Evolutionary conservation across 2,113 vertebrate genomes (phyloP), one percentile per base, ranked within the genome.

Genomic region (Lutjanus erythropterus): DNA sequence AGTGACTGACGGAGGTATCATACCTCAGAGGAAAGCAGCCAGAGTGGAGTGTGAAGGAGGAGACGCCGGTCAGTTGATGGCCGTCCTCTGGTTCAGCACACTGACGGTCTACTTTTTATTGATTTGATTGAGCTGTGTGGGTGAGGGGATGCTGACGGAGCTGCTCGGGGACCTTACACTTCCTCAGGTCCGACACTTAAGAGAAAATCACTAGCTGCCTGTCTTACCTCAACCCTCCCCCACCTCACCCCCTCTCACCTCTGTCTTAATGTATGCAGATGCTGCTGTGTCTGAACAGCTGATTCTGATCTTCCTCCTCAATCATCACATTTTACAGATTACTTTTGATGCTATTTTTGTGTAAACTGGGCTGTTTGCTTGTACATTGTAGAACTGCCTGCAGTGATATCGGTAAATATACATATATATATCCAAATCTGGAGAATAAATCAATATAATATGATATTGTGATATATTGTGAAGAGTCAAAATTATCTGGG

Each of bases 71-170:
- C 29, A 67, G 70, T 53, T 31, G 59, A 69, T 46, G 62, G 69
- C 61, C 47, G n/a, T 76, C 49, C 39, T 76, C 65, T 52, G 18
- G 31, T 74, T 66, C 70, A 62, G 73, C 62, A 35, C 64, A 52
- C 60, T 53, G 39, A 67, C 77, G 70, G 80, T 83, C 71, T 65
- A 56, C 52, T 67, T 68, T 67, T 42, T 81, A 89, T 85, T 86
- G 84, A 91, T 90, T n/a, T 69, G 78, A 91, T 68, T 69, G 81
- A 86, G 78, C 69, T 80, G 72, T 35, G 75, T 85, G 75, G 25
- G 62, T 81, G 83, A 81, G 65, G 71, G 67, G 83, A 77, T 85
- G 90, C 91, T 91, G 84, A 93, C 85, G 35, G 59, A 23, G 62
- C 81, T 71, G 80, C 79, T 55, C 5, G 52, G 78, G 77, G 81